These are phyloP conservation scores for Drosophila lini DNA, from an alignment of 1,140 invertebrate genomes.

Conservation along the genomic window DNA sequence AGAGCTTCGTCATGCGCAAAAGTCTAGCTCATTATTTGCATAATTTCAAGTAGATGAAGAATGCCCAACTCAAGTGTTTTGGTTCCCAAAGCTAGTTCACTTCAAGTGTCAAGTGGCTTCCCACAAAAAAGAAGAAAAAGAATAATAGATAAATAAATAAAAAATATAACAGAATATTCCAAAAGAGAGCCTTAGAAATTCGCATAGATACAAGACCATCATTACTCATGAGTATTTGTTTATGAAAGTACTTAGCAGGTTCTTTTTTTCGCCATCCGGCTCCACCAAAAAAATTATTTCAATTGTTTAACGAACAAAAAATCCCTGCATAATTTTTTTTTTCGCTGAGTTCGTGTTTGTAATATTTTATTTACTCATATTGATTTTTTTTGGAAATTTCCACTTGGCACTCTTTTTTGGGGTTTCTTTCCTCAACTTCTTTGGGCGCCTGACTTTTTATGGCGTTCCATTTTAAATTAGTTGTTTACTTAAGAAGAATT, in stretches of 20 bases:
- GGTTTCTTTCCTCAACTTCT: conserved; percentile 23
- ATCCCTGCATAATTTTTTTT: conserved; percentile 55
- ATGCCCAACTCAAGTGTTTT: conserved; percentile 35
- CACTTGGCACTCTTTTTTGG: conserved; percentile 26
- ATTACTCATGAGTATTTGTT: conserved; percentile 71
- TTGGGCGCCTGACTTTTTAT: conserved; percentile 58
- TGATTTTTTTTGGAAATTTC: conserved; percentile 18
- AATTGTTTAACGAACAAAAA: conserved; percentile 65
- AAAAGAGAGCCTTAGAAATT: conserved; percentile 1
- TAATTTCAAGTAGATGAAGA: conserved; percentile 13
- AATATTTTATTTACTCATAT: conserved; percentile 48
- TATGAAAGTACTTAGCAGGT: conserved; percentile 73
- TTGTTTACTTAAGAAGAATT: conserved; percentile 58
- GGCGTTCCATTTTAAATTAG: conserved; percentile 77
- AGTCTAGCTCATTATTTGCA: conserved; percentile 46
- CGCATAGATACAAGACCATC: conserved; percentile 18
- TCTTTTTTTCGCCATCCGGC: conserved; percentile 9
- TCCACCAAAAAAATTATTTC: conserved; percentile 38
- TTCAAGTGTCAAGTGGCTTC: conserved; percentile 70
- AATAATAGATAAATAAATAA: conserved; percentile 7
- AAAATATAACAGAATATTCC: conserved; percentile 8
- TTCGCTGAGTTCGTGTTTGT: conserved; percentile 46
- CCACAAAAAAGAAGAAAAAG: not conserved
- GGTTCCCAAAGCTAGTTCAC: conserved; percentile 36
- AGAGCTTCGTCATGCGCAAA: conserved; percentile 32